phyloP scores from a whole-genome alignment of 2,113 vertebrate genomes.

The Crypturellus undulatus region DNA sequence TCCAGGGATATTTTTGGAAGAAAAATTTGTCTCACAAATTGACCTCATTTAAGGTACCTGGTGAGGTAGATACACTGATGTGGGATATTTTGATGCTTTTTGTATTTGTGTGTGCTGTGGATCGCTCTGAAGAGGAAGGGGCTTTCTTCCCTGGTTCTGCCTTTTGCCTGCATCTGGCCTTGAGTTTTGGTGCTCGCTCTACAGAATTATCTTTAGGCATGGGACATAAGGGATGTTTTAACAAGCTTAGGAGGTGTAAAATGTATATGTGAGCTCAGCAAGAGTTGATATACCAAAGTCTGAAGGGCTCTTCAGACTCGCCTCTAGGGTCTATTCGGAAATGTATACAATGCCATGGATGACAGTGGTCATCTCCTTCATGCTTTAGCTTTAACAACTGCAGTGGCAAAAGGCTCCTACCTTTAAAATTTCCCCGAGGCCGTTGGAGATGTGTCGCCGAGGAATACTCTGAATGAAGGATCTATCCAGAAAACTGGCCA shows the following conservation, averaged over 20 bases:
- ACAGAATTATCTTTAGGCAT: rapidly evolving
- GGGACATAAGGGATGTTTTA: neutral
- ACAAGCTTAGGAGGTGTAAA: neutral
- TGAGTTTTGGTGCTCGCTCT: neutral
- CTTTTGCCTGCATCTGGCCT: rapidly evolving
- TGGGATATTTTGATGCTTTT: too few species aligned
- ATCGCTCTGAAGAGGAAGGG: neutral
- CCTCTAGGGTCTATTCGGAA: neutral
- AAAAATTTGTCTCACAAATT: neutral
- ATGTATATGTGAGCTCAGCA: neutral
- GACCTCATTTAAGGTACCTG: neutral
- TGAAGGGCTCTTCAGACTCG: neutral
- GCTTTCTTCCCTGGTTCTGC: neutral
- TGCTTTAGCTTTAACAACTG: neutral
- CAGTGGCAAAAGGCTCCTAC: constrained; percentile 29
- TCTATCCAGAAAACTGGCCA: constrained; percentile 81
- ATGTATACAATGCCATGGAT: neutral
- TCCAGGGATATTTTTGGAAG: constrained; percentile 48
- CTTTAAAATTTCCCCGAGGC: constrained; percentile 87
- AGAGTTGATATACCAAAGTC: neutral
- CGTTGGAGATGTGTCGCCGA: constrained; percentile 83
- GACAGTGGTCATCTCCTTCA: neutral
- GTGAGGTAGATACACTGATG: neutral
- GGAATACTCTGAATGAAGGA: constrained; percentile 83
- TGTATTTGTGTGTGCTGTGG: neutral